phyloP scores from a whole-genome alignment of 2,797 vertebrate genomes.

The Sebastes trivittatus region DNA sequence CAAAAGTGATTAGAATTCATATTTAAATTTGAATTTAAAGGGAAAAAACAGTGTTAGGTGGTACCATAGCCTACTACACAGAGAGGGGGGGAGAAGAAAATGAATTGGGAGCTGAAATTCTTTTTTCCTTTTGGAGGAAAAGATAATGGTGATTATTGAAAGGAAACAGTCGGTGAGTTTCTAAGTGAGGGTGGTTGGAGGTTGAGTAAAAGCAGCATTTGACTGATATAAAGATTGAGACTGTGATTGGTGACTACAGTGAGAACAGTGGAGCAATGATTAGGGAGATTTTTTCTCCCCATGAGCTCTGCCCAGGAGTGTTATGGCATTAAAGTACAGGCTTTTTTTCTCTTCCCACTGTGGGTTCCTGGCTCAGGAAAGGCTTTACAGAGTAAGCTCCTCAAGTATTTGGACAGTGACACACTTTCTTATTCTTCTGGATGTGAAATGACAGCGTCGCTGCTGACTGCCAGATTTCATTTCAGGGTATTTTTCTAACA shows the following conservation, averaged over 20 bases:
- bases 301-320: conserved; percentile 24
- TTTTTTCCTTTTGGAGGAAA: background rate
- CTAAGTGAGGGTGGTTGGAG: background rate
- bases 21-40: background rate
- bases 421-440: conserved; percentile 55
- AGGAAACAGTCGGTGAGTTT: background rate
- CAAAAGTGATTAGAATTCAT: background rate
- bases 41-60: too few species aligned
- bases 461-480: conserved; percentile 45
- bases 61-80: background rate
- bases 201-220: background rate
- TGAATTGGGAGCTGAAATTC: background rate
- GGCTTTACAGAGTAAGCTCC: conserved; percentile 43
- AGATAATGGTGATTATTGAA: background rate
- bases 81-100: background rate
- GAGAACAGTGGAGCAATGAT: conserved; percentile 21
- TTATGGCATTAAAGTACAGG: conserved; percentile 32
- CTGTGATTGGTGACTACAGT: conserved; percentile 6
- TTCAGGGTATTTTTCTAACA: conserved; percentile 32
- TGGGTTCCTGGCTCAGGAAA: conserved; percentile 28
- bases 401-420: conserved; percentile 55
- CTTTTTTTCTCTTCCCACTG: background rate
- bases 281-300: conserved; percentile 11
- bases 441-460: conserved; percentile 41
- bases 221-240: conserved; percentile 1